phyloP scores from a whole-genome alignment of 2,888 invertebrate species.

The Drosophila incognita region DNA sequence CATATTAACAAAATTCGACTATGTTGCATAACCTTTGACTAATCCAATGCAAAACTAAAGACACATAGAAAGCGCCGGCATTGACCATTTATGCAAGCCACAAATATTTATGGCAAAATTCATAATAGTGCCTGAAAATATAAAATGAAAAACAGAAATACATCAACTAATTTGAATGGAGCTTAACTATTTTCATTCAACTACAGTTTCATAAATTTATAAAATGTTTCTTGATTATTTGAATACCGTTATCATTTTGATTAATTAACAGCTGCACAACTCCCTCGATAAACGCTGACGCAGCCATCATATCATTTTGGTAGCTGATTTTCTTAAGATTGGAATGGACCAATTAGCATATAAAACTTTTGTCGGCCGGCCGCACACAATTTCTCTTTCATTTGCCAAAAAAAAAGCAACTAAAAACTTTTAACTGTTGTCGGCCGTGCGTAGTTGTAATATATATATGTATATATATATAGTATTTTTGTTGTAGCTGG shows the following conservation, averaged over 20 bases:
- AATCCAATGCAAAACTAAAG: slow-evolving; percentile 38
- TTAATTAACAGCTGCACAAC: slow-evolving; percentile 18
- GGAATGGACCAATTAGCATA: slow-evolving; percentile 71
- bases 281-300: slow-evolving; percentile 11
- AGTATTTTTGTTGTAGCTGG: slow-evolving; percentile 16
- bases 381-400: slow-evolving; percentile 76
- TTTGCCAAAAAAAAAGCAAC: slow-evolving; percentile 65
- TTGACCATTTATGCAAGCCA: slow-evolving; percentile 15
- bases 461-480: background rate
- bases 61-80: slow-evolving; percentile 42
- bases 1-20: slow-evolving; percentile 4
- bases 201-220: slow-evolving; percentile 9
- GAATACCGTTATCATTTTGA: slow-evolving; percentile 19
- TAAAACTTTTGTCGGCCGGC: slow-evolving; percentile 50
- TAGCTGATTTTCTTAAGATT: slow-evolving; percentile 18
- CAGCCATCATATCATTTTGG: slow-evolving; percentile 21
- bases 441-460: slow-evolving; percentile 38
- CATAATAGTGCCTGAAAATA: background rate
- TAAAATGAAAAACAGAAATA: background rate
- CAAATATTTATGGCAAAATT: background rate
- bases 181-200: background rate
- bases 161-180: background rate
- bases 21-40: slow-evolving; percentile 65
- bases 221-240: background rate
- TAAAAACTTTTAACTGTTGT: slow-evolving; percentile 65